Percentiles rank a stretch among this genome's conserved stretches.
phyloP scores from a whole-genome alignment of 2,797 vertebrate genomes.

The Monodelphis domestica region DNA sequence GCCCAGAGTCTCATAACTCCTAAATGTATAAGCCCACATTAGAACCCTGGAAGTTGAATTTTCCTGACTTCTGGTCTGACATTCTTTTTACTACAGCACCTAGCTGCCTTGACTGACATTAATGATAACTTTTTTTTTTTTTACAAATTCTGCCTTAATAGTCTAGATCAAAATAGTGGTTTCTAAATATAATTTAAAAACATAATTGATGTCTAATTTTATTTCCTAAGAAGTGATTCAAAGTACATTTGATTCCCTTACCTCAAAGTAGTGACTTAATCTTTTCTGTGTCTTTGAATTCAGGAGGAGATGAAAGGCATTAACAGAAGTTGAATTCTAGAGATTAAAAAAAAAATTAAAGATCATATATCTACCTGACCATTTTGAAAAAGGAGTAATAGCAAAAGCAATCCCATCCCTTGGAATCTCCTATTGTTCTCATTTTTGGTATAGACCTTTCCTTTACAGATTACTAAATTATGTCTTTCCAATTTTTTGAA shows the following conservation, averaged over 20 bases:
- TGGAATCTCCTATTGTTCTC: background rate
- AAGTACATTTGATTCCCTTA: background rate
- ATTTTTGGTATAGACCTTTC: background rate
- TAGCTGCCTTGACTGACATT: background rate
- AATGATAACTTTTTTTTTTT: background rate
- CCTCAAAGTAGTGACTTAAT: background rate
- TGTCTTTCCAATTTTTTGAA: background rate
- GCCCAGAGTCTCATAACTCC: background rate
- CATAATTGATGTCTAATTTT: background rate
- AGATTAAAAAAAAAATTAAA: constrained; percentile 29
- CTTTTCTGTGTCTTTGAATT: background rate
- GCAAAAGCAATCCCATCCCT: background rate
- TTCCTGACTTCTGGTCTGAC: background rate
- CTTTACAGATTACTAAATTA: background rate
- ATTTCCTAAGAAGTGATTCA: background rate
- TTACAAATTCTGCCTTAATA: background rate
- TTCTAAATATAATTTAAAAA: constrained; percentile 26
- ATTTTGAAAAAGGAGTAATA: background rate
- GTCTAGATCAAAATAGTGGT: background rate
- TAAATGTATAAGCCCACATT: background rate
- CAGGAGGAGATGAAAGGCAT: background rate
- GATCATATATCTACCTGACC: background rate
- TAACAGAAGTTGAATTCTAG: background rate
- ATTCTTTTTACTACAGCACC: background rate
- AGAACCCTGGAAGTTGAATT: background rate